phyloP scores from a whole-genome alignment of 2,797 vertebrate genomes.

The Halcyon chelicuti region DNA sequence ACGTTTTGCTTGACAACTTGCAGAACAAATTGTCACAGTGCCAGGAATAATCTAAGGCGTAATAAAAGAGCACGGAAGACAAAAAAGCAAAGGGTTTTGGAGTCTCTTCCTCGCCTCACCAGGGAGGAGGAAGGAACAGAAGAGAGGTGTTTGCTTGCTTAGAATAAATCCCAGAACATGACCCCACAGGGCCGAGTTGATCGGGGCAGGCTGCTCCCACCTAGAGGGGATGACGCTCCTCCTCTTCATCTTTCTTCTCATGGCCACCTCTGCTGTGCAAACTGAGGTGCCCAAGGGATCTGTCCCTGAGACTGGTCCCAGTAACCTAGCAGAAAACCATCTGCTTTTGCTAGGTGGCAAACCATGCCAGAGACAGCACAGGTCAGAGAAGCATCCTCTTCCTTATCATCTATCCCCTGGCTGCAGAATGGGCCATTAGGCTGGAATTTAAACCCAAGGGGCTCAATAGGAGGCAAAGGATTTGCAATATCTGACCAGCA shows the following conservation, averaged over 20 bases:
- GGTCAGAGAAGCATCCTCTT: background rate
- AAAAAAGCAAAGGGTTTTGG: background rate
- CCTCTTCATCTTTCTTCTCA: background rate
- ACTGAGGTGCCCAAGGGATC: background rate
- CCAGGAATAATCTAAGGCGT: conserved; percentile 7
- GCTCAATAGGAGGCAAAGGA: no score
- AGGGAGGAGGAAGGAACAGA: background rate
- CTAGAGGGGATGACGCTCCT: background rate
- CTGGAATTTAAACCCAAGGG: background rate
- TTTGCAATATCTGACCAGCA: no score
- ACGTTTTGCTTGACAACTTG: conserved; percentile 57
- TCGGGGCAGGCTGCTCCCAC: background rate
- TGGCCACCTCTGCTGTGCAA: background rate
- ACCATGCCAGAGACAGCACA: background rate
- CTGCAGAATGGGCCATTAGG: rapidly evolving
- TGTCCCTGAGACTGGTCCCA: background rate
- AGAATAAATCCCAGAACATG: background rate
- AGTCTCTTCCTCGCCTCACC: background rate
- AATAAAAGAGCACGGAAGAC: background rate
- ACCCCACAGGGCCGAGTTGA: background rate
- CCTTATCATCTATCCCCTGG: background rate
- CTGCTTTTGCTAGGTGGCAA: background rate
- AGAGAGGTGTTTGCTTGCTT: background rate
- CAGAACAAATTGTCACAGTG: conserved; percentile 40
- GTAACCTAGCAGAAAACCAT: background rate